Evolutionary conservation across 2,113 vertebrate genomes (phyloP).

Genomic region (Rhombomys opimus): DNA sequence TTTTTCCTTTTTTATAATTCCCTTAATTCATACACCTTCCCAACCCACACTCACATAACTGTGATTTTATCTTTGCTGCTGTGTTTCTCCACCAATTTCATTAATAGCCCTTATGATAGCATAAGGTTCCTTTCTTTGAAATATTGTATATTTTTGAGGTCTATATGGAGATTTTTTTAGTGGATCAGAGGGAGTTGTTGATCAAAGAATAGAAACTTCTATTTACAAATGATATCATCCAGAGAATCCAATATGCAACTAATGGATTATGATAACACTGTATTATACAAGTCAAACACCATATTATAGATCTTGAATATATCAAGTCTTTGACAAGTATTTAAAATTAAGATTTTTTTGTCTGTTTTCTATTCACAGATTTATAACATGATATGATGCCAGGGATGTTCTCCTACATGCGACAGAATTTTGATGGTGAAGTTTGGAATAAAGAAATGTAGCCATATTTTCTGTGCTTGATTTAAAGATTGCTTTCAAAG

Average conservation of each 20-base stretch:
- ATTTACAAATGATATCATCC: background rate
- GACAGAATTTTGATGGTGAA: background rate
- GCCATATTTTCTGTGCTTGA: background rate
- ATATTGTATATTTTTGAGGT: constrained; percentile 59
- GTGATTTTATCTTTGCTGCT: background rate
- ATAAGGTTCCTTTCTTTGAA: constrained; percentile 6
- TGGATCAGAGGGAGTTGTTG: background rate
- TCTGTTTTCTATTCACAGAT: background rate
- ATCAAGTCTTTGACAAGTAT: background rate
- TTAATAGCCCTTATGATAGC: constrained; percentile 35
- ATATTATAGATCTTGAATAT: background rate
- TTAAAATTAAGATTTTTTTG: background rate
- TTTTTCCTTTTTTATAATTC: constrained; percentile 19
- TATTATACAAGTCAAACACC: background rate
- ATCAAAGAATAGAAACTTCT: background rate
- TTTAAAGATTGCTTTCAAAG: background rate
- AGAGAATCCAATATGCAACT: background rate
- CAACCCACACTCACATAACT: background rate
- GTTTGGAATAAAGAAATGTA: background rate
- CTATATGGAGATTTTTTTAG: background rate
- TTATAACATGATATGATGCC: background rate
- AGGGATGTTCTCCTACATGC: background rate
- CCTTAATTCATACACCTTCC: background rate
- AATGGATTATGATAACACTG: background rate
- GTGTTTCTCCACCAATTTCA: constrained; percentile 7